Evolutionary conservation across 2,888 invertebrate species (phyloP).

Genomic region (Dynastes maya): DNA sequence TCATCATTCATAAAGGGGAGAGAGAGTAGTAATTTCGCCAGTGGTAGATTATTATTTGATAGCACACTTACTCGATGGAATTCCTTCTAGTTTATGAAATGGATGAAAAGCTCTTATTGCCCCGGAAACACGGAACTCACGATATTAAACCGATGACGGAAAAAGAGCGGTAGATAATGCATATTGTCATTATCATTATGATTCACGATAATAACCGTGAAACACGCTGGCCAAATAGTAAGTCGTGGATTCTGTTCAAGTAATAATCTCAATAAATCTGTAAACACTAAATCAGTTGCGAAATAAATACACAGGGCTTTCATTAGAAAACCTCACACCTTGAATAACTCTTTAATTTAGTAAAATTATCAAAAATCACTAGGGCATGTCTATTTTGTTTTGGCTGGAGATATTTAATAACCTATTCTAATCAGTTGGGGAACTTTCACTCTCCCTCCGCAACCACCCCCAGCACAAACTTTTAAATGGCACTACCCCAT

Average conservation of each 20-base stretch:
- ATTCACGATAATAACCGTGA: neutral
- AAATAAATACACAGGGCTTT: too few relatives aligned
- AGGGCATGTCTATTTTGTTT: too few relatives aligned
- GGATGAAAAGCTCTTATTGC: constrained; percentile 3
- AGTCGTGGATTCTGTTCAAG: neutral
- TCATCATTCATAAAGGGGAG: constrained; percentile 23
- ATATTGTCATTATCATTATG: neutral
- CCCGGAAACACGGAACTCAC: constrained; percentile 27
- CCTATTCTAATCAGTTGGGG: too few relatives aligned
- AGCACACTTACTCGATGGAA: constrained; percentile 19
- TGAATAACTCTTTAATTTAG: too few relatives aligned
- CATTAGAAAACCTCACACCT: too few relatives aligned
- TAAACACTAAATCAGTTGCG: too few relatives aligned
- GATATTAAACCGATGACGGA: neutral
- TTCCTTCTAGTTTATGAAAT: constrained; percentile 24
- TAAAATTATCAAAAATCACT: too few relatives aligned
- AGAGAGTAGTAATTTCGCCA: constrained; percentile 22
- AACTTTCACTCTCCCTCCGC: too few relatives aligned
- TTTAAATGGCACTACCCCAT: too few relatives aligned
- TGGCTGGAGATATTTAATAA: too few relatives aligned
- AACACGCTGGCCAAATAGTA: neutral
- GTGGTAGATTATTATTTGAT: constrained; percentile 23
- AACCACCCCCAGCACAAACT: too few relatives aligned
- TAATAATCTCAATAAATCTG: too few relatives aligned
- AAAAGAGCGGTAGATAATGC: neutral